These are phyloP conservation scores for Diadema setosum DNA, from an alignment of 35 echinoderm and acorn worm genomes.

Conservation along the genomic window DNA sequence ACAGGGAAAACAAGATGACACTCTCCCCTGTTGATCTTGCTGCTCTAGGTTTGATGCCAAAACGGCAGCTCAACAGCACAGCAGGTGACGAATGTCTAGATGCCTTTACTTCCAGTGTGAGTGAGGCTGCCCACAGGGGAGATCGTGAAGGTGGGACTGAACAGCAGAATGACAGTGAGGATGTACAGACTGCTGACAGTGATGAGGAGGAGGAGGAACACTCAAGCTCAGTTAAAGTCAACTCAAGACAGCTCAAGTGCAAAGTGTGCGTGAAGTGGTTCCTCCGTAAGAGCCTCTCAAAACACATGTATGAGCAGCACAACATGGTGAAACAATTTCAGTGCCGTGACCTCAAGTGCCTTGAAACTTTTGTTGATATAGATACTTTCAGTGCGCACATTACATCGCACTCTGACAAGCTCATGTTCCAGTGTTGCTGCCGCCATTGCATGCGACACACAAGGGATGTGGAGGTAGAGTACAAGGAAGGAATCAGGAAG, in stretches of 20 bases:
- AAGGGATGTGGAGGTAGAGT: conserved; percentile 27
- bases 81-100: not conserved
- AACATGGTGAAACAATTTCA: conserved; percentile 78
- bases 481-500: conserved; percentile 48
- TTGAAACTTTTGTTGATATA: conserved; percentile 1
- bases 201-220: not conserved
- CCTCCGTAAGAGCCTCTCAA: conserved; percentile 22
- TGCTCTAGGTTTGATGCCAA: conserved; percentile 57
- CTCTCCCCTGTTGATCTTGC: conserved; percentile 54
- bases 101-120: not conserved
- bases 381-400: conserved; percentile 66
- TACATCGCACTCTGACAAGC: conserved; percentile 6
- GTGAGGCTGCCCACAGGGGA: not conserved
- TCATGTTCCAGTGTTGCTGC: conserved; percentile 79
- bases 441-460: conserved; percentile 64
- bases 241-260: conserved; percentile 68
- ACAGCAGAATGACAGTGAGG: not conserved
- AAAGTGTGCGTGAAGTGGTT: conserved; percentile 74
- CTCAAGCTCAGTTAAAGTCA: not conserved
- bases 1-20: not conserved
- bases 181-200: not conserved
- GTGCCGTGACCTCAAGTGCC: conserved; percentile 63
- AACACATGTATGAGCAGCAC: conserved; percentile 75
- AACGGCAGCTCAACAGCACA: not conserved
- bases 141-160: not conserved